These are phyloP conservation scores for Aegithalos caudatus DNA, from an alignment of 2,113 vertebrate species.

Conservation along the genomic window DNA sequence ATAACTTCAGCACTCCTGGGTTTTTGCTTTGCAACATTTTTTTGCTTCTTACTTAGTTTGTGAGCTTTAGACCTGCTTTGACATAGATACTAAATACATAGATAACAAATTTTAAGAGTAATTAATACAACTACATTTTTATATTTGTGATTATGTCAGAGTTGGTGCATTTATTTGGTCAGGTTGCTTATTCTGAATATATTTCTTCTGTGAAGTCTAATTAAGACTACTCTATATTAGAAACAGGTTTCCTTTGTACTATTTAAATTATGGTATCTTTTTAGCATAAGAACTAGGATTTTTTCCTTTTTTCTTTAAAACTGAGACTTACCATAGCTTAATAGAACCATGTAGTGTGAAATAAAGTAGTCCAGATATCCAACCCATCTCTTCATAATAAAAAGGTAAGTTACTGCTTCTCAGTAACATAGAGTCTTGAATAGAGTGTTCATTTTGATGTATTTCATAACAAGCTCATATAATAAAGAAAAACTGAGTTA, in stretches of 20 bases:
- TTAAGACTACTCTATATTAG: background rate
- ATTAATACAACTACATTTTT: background rate
- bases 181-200: background rate
- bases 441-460: background rate
- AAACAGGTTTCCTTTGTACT: background rate
- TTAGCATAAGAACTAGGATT: background rate
- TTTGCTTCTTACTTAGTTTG: background rate
- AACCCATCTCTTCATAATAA: background rate
- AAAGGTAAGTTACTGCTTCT: background rate
- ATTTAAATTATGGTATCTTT: background rate
- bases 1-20: background rate
- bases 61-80: background rate
- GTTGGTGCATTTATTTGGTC: background rate
- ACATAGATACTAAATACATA: background rate
- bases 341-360: background rate
- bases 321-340: background rate
- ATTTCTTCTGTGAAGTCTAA: background rate
- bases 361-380: background rate
- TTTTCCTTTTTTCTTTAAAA: background rate
- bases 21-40: background rate
- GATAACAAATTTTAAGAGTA: background rate
- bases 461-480: background rate
- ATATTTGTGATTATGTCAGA: background rate
- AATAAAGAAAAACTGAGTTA: background rate
- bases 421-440: background rate